Evolutionary conservation across 2,888 invertebrate genomes (phyloP).

Genomic region (Caenorhabditis parvicauda): DNA sequence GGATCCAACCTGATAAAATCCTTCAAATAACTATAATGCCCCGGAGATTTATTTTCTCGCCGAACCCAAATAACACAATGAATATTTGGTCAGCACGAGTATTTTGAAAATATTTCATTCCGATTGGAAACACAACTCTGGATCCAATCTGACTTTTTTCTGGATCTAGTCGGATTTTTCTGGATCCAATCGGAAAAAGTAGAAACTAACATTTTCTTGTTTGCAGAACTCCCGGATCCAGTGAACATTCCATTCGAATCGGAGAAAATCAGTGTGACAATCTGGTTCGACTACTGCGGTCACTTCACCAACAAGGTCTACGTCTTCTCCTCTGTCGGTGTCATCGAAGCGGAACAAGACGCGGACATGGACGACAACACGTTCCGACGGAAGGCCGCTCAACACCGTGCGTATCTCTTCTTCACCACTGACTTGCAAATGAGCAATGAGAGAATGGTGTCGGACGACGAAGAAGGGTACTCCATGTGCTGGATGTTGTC

Average conservation of each 20-base stretch:
- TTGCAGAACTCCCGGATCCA: constrained; percentile 59
- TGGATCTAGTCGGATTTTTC: too few relatives aligned
- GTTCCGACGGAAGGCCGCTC: too few relatives aligned
- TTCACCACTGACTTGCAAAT: constrained; percentile 47
- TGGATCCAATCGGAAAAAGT: too few relatives aligned
- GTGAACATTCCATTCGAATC: constrained; percentile 46
- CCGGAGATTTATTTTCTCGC: too few relatives aligned
- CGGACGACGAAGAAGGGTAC: constrained; percentile 57
- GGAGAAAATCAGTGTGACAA: constrained; percentile 42
- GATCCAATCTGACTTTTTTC: too few relatives aligned
- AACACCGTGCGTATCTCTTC: constrained; percentile 51
- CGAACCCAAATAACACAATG: too few relatives aligned
- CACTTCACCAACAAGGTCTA: constrained; percentile 62
- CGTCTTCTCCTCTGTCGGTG: constrained; percentile 50
- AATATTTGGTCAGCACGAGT: too few relatives aligned
- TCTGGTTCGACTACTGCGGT: constrained; percentile 62
- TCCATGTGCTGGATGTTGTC: constrained; percentile 53
- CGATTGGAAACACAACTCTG: too few relatives aligned
- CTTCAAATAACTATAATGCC: too few relatives aligned
- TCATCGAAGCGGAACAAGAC: constrained; percentile 20
- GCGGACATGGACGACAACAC: constrained; percentile 37
- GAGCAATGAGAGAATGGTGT: constrained; percentile 36
- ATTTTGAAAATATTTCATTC: too few relatives aligned
- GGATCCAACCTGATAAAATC: too few relatives aligned
- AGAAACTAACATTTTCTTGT: background rate